Percentiles rank a stretch among this genome's conserved stretches.
Conservation (phyloP, 2,888 invertebrate species). For the Melinaea menophilus region DNA sequence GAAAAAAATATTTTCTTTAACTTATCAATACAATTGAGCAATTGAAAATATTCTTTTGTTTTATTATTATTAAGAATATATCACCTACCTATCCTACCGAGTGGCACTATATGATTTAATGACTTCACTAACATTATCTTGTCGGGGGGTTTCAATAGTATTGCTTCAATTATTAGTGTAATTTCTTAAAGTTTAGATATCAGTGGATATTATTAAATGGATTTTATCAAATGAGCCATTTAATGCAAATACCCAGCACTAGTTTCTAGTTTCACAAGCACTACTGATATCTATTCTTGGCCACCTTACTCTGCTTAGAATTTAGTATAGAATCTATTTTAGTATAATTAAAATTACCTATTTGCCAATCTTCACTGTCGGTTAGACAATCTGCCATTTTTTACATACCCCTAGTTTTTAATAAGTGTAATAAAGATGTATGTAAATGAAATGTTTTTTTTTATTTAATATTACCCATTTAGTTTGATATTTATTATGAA, state of each 20-base stretch:
- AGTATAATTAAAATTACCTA: conserved; percentile 56
- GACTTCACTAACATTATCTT: neutral
- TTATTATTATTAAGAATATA: too few relatives aligned
- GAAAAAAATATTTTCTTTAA: too few relatives aligned
- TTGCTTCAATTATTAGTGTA: conserved; percentile 68
- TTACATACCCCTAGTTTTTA: conserved; percentile 74
- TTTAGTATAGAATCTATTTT: conserved; percentile 44
- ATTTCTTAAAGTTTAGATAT: conserved; percentile 43
- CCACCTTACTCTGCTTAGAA: conserved; percentile 53
- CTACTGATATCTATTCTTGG: conserved; percentile 49
- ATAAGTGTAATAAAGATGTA: conserved; percentile 72
- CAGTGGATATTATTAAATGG: conserved; percentile 37
- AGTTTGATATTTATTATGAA: neutral
- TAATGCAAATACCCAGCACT: conserved; percentile 11
- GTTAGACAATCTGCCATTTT: conserved; percentile 75
- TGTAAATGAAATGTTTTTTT: conserved; percentile 47
- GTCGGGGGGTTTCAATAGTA: conserved; percentile 39
- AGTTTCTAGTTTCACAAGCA: conserved; percentile 27
- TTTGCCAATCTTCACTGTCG: conserved; percentile 75
- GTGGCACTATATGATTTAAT: too few relatives aligned
- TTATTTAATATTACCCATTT: conserved; percentile 4
- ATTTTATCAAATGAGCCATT: conserved; percentile 29
- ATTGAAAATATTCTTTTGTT: too few relatives aligned
- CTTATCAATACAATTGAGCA: too few relatives aligned
- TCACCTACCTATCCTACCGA: too few relatives aligned